Evolutionary conservation across 2,797 vertebrate species (phyloP), one percentile per base, ranked within the genome.

Genomic region (Lepidocolaptes lacrymiger): DNA sequence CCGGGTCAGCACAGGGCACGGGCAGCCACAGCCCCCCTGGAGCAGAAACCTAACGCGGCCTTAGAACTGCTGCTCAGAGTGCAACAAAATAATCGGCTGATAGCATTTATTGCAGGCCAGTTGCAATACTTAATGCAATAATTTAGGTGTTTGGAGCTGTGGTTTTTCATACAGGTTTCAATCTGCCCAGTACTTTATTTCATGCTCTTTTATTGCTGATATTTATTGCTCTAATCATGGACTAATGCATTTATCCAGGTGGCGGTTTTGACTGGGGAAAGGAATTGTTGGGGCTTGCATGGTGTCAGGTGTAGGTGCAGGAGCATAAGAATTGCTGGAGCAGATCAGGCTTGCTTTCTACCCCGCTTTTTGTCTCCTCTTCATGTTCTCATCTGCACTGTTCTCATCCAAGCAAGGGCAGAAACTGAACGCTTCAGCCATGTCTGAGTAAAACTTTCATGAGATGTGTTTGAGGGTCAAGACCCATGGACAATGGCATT

Each of bases 11-110:
- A 1, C 22, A 6, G n/a, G 24, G 44, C 15, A 1, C 10, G 1
- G 23, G n/a, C 1, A 3, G 13, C 3, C 3, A 2, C 22, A 4
- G 0, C 3, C 15, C 2, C 1, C 0, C 1, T 3, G 2, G 28
- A 30, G 26, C 6, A 6, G 2, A 2, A 13, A 6, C 2, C 4
- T 8, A 2, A 1, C 0, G 4, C 3, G 32, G 46, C 37, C 52
- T 16, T 3, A 1, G 52, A 34, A 3, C 1, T 41, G 44, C 41
- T 34, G 12, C 1, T 56, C 5, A 2, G 28, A 34, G 32, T 6
- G 28, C 32, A 7, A 9, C 22, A 27, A 21, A 41, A 5, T 4
- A 22, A 21, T 1, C 1, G 17, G 6, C 18, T 43, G 15, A 7
- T 19, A 23, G 48, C 23, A 7, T 0, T 11, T 20, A 13, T 7